Evolutionary conservation across 2,888 invertebrate genomes (phyloP), one percentile per base, ranked within the genome.

Genomic region (Tinea semifulvella): DNA sequence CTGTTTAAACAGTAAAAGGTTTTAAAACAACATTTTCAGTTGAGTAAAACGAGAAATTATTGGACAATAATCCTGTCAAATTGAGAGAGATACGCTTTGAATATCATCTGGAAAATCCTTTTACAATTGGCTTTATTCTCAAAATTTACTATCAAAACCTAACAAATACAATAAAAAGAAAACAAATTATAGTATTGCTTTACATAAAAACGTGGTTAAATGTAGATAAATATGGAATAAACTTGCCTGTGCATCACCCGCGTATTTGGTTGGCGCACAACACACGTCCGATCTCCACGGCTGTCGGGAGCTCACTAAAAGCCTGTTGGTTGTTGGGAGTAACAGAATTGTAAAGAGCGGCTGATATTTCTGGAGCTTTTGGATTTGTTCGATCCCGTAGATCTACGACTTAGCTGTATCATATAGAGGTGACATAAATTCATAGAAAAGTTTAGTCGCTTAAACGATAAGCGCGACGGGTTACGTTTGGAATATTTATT

Each of bases 161-260:
- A n/a, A n/a, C n/a, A n/a, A n/a, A n/a, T n/a, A n/a, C 26, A 6
- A 31, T 31, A 11, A 13, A 31, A 3, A 2, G 14, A 7, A 11
- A 31, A n/a, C 31, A 13, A 31, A 31, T 22, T 31, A 4, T 13
- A 31, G 11, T 13, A 4, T 13, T n/a, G 3, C 3, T 31, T 11
- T 2, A 31, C 7, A n/a, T 7, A 11, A 13, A 4, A 11, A 13
- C 11, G 2, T 2, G 31, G 2, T 31, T 31, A 22, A 22, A 22
- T 22, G 22, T 22, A 22, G 22, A 13, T 31, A 31, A 31, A 2
- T 2, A 13, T 31, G 7, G 11, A 31, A 31, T 31, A 2, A 7
- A 31, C 31, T 31, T 31, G 13, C 31, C 31, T 31, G 11, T 31
- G 31, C 31, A 31, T 31, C 13, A 31, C 31, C 7, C 31, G n/a